Evolutionary conservation across 2,113 vertebrate genomes (phyloP).

Genomic region (Donacobius atricapilla): DNA sequence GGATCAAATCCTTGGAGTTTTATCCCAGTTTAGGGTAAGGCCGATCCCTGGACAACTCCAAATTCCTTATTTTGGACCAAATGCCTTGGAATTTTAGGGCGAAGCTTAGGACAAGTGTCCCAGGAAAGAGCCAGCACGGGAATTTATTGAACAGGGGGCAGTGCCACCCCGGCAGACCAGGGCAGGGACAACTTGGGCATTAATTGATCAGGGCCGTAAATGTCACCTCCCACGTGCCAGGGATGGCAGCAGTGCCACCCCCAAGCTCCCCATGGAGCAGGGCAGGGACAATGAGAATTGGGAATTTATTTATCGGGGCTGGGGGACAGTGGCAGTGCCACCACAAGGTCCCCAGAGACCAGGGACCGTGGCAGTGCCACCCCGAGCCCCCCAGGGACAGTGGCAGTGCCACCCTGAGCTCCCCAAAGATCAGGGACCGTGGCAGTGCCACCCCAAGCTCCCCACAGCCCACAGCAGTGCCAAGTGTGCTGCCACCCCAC

Average conservation of each 20-base stretch:
- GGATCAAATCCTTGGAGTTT: neutral
- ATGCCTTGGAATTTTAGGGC: neutral
- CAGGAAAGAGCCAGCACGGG: rapidly evolving
- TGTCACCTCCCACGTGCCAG: neutral
- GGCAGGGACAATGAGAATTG: too few species aligned
- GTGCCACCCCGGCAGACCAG: neutral
- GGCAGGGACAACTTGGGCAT: neutral
- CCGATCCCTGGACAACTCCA: too few species aligned
- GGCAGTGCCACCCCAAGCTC: neutral
- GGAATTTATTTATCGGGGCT: too few species aligned
- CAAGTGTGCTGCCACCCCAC: neutral
- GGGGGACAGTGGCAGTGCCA: neutral
- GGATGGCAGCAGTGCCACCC: neutral
- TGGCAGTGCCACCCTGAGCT: too few species aligned
- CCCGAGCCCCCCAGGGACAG: too few species aligned
- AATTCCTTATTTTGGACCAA: neutral
- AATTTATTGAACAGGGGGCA: neutral
- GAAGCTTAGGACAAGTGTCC: neutral
- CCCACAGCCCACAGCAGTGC: neutral
- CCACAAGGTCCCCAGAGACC: rapidly evolving
- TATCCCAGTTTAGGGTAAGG: neutral
- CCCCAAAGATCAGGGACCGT: neutral
- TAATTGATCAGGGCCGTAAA: neutral
- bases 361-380: neutral
- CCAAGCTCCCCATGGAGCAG: neutral